phyloP scores from a whole-genome alignment of 2,888 invertebrate genomes.

The Pyrrhia umbra region DNA sequence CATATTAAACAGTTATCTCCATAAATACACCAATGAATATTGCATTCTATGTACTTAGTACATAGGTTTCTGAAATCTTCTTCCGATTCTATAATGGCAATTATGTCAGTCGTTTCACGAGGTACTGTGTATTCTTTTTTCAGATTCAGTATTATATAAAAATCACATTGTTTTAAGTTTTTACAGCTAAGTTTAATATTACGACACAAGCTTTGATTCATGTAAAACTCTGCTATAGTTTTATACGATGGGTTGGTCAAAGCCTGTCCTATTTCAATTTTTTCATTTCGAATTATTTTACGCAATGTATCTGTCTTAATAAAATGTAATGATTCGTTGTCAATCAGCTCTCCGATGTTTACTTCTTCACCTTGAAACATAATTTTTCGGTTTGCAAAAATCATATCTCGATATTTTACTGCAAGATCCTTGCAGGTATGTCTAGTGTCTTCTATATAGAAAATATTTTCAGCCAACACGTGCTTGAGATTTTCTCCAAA shows the following conservation, averaged over 20 bases:
- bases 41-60: neutral
- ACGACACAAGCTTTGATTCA: neutral
- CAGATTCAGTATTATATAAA: neutral
- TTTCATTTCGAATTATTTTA: neutral
- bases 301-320: neutral
- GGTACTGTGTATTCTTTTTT: neutral
- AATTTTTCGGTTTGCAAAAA: neutral
- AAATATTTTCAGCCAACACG: neutral
- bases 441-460: neutral
- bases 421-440: neutral
- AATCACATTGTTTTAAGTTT: neutral
- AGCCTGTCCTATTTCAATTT: neutral
- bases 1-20: neutral
- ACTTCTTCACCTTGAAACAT: constrained; percentile 1
- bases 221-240: neutral
- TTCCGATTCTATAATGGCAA: neutral
- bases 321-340: neutral
- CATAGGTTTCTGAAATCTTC: neutral
- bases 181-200: neutral
- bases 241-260: neutral
- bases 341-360: neutral
- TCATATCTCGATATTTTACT: neutral
- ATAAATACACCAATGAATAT: neutral
- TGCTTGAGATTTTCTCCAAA: neutral
- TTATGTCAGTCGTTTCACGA: neutral